Conservation (phyloP, 2,113 vertebrate species). For the Sula dactylatra region DNA sequence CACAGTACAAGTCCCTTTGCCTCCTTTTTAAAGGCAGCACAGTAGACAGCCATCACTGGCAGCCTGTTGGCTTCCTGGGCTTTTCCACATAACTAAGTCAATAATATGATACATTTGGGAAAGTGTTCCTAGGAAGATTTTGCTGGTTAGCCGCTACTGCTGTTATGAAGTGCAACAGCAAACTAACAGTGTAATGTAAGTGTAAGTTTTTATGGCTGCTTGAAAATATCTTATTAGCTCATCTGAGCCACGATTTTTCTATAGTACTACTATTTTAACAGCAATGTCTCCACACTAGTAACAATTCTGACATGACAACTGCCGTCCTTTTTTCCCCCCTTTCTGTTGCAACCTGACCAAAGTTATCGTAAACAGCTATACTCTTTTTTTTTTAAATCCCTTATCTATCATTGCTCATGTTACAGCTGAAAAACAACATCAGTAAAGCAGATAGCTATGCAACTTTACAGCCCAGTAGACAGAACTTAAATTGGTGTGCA, state of each 20-base stretch:
- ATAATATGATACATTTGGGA: background rate
- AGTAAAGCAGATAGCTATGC: background rate
- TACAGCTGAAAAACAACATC: background rate
- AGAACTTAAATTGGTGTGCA: background rate
- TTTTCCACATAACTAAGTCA: background rate
- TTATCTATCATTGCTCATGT: background rate
- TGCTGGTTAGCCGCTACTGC: background rate
- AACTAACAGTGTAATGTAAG: background rate
- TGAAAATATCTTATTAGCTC: background rate
- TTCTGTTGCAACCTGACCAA: background rate
- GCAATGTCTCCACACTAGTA: background rate
- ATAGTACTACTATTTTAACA: background rate
- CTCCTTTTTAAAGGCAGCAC: background rate
- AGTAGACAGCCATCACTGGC: too few relatives aligned
- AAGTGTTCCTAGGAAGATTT: background rate
- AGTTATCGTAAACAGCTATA: background rate
- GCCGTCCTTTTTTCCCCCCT: background rate
- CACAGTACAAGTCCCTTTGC: background rate
- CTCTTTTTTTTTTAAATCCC: background rate
- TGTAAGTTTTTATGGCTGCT: constrained; percentile 18
- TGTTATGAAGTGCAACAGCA: background rate
- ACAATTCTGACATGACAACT: background rate
- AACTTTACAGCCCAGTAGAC: background rate
- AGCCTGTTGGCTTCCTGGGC: background rate
- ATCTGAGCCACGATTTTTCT: background rate